A percentile compares a stretch with the other conserved stretches of the same genome.
These are phyloP conservation scores for Drosophila ogumai DNA, from an alignment of 1,140 invertebrate genomes.

Conservation along the genomic window DNA sequence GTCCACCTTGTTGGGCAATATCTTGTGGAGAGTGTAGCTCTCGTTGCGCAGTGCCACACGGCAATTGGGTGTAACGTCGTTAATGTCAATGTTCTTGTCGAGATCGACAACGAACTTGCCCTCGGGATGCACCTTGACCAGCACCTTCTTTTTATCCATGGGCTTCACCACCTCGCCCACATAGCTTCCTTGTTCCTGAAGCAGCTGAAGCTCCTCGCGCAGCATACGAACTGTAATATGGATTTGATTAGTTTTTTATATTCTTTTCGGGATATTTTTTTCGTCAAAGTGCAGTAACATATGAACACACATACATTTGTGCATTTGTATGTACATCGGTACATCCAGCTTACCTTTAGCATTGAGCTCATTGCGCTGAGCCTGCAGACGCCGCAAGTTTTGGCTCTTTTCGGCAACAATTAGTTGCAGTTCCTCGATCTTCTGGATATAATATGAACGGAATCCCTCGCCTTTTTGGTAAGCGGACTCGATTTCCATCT, in stretches of 20 bases:
- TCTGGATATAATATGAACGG: conserved; percentile 97
- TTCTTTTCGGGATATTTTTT: background rate
- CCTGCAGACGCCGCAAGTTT: conserved; percentile 98
- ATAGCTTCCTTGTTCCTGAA: conserved; percentile 99
- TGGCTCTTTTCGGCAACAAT: conserved; percentile 99
- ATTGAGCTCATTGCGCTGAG: conserved; percentile 99
- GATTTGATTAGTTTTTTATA: conserved; percentile 4
- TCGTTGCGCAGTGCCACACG: conserved; percentile 99
- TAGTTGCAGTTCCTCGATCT: conserved; percentile 98
- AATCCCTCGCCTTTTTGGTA: conserved; percentile 92
- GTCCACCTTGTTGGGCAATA: conserved; percentile 99
- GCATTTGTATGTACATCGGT: background rate
- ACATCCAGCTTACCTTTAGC: conserved; percentile 93
- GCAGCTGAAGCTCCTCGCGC: conserved; percentile 97
- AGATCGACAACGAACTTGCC: conserved; percentile 99
- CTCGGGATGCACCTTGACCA: conserved; percentile 99
- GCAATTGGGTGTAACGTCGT: conserved; percentile 98
- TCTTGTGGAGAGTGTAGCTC: conserved; percentile 99
- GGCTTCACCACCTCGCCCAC: conserved; percentile 99
- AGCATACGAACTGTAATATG: conserved; percentile 94
- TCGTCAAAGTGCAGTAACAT: background rate
- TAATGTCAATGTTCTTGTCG: conserved; percentile 99
- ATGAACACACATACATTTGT: background rate
- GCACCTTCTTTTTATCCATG: conserved; percentile 99
- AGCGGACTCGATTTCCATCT: conserved; percentile 95